phyloP scores from a whole-genome alignment of 1,140 invertebrate species.

The Micrasema minimum region DNA sequence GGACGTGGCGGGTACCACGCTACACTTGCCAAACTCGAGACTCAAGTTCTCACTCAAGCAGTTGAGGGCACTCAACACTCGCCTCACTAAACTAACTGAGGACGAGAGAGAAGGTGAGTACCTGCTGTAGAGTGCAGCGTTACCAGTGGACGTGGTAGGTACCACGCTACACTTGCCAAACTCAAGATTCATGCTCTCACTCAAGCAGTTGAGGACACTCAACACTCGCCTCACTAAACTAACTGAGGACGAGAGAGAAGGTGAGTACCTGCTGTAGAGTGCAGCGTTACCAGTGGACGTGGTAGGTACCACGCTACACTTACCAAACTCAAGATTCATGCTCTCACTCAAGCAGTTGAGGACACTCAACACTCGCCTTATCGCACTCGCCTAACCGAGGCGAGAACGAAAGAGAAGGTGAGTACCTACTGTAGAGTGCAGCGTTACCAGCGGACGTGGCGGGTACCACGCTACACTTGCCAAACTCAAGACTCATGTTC shows the following conservation, averaged over 20 bases:
- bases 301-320: constrained; percentile 58
- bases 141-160: constrained; percentile 56
- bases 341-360: constrained; percentile 59
- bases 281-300: constrained; percentile 54
- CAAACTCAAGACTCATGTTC: constrained; percentile 59
- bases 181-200: constrained; percentile 58
- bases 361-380: constrained; percentile 55
- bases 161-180: constrained; percentile 58
- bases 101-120: constrained; percentile 59
- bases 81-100: constrained; percentile 59
- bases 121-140: constrained; percentile 54
- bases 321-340: constrained; percentile 58
- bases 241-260: constrained; percentile 61
- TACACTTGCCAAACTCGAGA: constrained; percentile 58
- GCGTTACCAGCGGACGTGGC: constrained; percentile 55
- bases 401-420: constrained; percentile 61
- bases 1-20: constrained; percentile 59
- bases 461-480: constrained; percentile 59
- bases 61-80: constrained; percentile 58
- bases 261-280: constrained; percentile 54
- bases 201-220: constrained; percentile 58
- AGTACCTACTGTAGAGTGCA: constrained; percentile 53
- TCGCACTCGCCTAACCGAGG: constrained; percentile 52
- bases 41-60: constrained; percentile 59
- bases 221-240: constrained; percentile 59